Evolutionary conservation across 2,797 vertebrate species (phyloP).

Genomic region (Champsocephalus gunnari): DNA sequence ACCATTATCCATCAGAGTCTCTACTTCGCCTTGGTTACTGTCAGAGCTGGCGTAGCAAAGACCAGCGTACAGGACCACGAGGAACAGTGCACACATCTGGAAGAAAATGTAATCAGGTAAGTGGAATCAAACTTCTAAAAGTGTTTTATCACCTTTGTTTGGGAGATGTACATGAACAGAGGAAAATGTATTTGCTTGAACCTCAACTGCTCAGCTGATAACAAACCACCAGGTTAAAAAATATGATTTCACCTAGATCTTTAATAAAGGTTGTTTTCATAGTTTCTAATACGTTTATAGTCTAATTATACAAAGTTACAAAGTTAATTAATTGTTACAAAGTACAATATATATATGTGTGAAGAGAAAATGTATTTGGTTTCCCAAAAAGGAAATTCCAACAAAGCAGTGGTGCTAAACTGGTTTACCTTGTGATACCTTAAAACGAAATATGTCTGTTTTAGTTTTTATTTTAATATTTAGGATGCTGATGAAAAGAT

Average conservation of each 20-base stretch:
- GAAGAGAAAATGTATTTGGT: too few relatives aligned
- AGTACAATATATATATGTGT: too few relatives aligned
- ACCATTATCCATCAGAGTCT: slow-evolving; percentile 74
- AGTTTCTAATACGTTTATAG: not conserved
- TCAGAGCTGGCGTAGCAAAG: slow-evolving; percentile 24
- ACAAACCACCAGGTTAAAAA: not conserved
- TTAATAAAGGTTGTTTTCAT: not conserved
- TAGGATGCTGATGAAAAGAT: not conserved
- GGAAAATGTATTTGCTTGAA: not conserved
- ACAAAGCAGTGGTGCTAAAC: too few relatives aligned
- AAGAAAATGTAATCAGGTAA: slow-evolving; percentile 8
- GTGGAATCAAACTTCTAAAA: not conserved
- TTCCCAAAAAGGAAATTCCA: too few relatives aligned
- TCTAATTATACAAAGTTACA: not conserved
- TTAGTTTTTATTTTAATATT: not conserved
- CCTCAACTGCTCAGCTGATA: not conserved
- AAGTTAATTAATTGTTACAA: too few relatives aligned
- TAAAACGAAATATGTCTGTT: too few relatives aligned
- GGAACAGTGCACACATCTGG: slow-evolving; percentile 66
- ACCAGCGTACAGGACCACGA: slow-evolving; percentile 40
- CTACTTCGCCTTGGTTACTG: slow-evolving; percentile 5
- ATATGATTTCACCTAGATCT: too few relatives aligned
- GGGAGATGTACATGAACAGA: not conserved
- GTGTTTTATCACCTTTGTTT: not conserved
- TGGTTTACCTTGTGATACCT: too few relatives aligned